These are phyloP conservation scores for Caenorhabditis briggsae DNA, from an alignment of 1,140 invertebrate genomes.

Conservation along the genomic window DNA sequence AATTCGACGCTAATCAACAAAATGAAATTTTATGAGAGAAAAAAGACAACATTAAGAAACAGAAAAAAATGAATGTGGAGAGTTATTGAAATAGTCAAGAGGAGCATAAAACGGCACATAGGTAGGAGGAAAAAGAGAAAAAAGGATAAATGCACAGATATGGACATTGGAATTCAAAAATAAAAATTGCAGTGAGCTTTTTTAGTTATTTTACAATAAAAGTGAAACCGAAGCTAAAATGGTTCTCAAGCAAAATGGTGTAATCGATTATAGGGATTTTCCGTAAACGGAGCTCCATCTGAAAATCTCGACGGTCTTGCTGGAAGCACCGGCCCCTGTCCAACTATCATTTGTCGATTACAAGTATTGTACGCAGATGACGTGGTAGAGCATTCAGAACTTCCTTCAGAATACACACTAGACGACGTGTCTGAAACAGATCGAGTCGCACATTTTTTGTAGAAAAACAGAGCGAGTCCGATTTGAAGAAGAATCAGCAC, in stretches of 20 bases:
- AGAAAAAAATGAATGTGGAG: neutral
- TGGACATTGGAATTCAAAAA: neutral
- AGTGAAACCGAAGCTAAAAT: neutral
- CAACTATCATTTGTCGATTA: neutral
- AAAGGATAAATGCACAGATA: neutral
- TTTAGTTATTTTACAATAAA: neutral
- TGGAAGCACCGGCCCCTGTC: neutral
- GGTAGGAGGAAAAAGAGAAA: neutral
- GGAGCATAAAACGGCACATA: neutral
- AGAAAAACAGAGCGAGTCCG: constrained; percentile 12
- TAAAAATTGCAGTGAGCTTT: neutral
- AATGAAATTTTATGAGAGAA: too few relatives aligned
- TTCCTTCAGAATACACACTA: constrained; percentile 34
- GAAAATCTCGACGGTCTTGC: neutral
- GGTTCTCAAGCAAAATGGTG: neutral
- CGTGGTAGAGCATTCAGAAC: neutral
- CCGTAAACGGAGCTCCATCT: constrained; percentile 13
- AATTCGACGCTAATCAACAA: too few relatives aligned
- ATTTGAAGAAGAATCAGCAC: constrained; percentile 40
- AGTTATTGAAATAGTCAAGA: too few relatives aligned
- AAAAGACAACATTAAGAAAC: too few relatives aligned
- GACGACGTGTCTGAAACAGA: neutral
- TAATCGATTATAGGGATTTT: constrained; percentile 8
- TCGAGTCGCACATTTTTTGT: neutral
- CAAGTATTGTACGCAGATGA: constrained; percentile 25